Conservation (phyloP, 2,797 vertebrate species). For the Bradypodion pumilum region DNA sequence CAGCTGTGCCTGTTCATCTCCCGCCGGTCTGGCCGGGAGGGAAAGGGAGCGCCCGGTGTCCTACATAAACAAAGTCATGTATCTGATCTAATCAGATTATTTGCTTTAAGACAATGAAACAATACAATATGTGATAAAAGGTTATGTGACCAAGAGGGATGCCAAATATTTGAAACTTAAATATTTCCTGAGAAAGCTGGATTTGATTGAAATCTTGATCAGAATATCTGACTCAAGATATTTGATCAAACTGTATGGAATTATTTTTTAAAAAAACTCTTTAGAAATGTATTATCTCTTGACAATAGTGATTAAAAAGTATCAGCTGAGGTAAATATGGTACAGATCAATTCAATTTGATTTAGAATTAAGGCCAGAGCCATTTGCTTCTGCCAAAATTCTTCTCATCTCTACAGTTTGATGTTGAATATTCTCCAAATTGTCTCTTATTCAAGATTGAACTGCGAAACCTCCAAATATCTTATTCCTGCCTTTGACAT, state of each 20-base stretch:
- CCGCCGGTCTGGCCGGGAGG: too few relatives aligned
- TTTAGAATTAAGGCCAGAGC: background rate
- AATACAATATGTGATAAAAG: conserved; percentile 41
- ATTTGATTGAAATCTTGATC: conserved; percentile 46
- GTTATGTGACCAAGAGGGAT: conserved; percentile 4
- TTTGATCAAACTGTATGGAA: conserved; percentile 43
- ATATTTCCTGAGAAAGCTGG: conserved; percentile 2
- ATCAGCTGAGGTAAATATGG: background rate
- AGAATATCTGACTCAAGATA: conserved; percentile 49
- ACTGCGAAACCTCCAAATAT: background rate
- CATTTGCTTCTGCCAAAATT: too few relatives aligned
- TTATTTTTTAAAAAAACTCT: conserved; percentile 22
- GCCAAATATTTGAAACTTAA: background rate
- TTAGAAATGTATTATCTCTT: conserved; percentile 17
- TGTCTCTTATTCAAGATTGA: background rate
- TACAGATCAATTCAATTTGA: background rate
- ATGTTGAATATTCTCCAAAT: background rate
- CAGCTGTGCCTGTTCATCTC: too few relatives aligned
- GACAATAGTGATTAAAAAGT: conserved; percentile 8
- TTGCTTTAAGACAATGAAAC: conserved; percentile 46
- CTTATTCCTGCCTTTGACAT: background rate
- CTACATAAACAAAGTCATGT: conserved; percentile 47
- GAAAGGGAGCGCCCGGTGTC: too few relatives aligned
- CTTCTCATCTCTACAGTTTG: background rate
- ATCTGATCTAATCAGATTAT: conserved; percentile 53